Conservation (phyloP, 2,888 invertebrate genomes). For the Adineta ricciae region DNA sequence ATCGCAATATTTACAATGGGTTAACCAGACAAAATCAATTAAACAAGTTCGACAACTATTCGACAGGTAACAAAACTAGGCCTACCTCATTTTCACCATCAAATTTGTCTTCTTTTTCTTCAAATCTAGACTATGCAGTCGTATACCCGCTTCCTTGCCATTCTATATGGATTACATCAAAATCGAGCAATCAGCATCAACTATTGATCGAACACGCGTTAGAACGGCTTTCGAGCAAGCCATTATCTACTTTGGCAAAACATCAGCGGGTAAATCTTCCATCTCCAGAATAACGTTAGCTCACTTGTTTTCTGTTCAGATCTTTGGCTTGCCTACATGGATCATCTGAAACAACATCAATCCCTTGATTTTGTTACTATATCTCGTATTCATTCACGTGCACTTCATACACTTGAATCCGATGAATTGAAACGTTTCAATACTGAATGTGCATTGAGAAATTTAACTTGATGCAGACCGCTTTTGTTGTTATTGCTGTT, state of each 20-base stretch:
- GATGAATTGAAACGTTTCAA: conserved; percentile 14
- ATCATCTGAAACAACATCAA: conserved; percentile 3
- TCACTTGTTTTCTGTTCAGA: not conserved
- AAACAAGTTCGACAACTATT: conserved; percentile 24
- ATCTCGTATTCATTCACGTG: not conserved
- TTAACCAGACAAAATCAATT: conserved; percentile 1
- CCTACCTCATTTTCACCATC: not conserved
- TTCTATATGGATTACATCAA: conserved; percentile 27
- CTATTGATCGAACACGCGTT: conserved; percentile 9
- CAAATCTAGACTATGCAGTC: not conserved
- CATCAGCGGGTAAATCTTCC: conserved; percentile 8
- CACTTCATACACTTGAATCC: not conserved
- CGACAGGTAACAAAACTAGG: not conserved
- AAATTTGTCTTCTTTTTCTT: no score
- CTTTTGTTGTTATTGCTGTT: not conserved
- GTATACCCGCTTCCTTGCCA: not conserved
- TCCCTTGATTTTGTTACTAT: not conserved
- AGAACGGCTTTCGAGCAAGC: conserved; percentile 29
- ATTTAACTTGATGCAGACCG: not conserved
- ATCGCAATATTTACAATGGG: conserved; percentile 26
- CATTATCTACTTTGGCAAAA: conserved; percentile 23
- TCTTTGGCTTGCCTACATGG: not conserved
- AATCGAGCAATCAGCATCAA: conserved; percentile 23
- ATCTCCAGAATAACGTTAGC: not conserved
- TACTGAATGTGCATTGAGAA: not conserved